Percentiles rank a stretch among this genome's conserved stretches.
phyloP scores from a whole-genome alignment of 2,888 invertebrate genomes.

The Diplazon laetatorius region DNA sequence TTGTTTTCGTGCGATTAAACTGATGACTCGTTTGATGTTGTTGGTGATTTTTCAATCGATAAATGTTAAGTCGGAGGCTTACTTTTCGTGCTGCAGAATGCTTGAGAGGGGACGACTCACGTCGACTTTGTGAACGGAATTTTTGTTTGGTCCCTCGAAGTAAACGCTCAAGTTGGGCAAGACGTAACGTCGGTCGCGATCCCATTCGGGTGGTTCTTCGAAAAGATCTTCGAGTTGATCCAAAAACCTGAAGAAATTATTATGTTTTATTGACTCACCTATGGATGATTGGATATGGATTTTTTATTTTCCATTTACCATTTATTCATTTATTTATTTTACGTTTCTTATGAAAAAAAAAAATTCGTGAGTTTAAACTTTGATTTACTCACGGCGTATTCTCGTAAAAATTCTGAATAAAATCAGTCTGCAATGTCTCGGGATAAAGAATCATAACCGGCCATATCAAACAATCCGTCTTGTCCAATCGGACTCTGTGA shows the following conservation, averaged over 20 bases:
- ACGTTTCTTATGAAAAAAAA: no score
- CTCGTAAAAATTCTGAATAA: slow-evolving; percentile 92
- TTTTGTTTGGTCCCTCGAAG: slow-evolving; percentile 87
- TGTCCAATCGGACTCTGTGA: slow-evolving; percentile 86
- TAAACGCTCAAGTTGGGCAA: slow-evolving; percentile 87
- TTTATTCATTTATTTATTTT: no score
- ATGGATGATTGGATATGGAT: no score
- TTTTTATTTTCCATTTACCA: no score
- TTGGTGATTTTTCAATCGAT: no score
- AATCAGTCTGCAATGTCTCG: slow-evolving; percentile 93
- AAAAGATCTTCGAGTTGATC: slow-evolving; percentile 88
- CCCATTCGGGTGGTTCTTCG: slow-evolving; percentile 89
- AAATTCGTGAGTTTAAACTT: no score
- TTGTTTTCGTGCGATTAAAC: background rate
- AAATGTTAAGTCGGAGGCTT: slow-evolving; percentile 64
- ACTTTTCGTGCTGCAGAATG: slow-evolving; percentile 85
- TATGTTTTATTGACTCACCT: slow-evolving; percentile 10
- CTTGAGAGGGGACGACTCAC: slow-evolving; percentile 84
- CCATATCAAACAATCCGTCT: slow-evolving; percentile 88
- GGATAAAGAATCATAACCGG: slow-evolving; percentile 95
- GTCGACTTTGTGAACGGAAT: slow-evolving; percentile 85
- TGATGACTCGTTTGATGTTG: no score
- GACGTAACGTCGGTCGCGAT: slow-evolving; percentile 86
- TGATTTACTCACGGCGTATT: slow-evolving; percentile 84
- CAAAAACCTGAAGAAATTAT: slow-evolving; percentile 82